Conservation (phyloP, 2,797 vertebrate genomes). For the Parotocinclus haroldoi region DNA sequence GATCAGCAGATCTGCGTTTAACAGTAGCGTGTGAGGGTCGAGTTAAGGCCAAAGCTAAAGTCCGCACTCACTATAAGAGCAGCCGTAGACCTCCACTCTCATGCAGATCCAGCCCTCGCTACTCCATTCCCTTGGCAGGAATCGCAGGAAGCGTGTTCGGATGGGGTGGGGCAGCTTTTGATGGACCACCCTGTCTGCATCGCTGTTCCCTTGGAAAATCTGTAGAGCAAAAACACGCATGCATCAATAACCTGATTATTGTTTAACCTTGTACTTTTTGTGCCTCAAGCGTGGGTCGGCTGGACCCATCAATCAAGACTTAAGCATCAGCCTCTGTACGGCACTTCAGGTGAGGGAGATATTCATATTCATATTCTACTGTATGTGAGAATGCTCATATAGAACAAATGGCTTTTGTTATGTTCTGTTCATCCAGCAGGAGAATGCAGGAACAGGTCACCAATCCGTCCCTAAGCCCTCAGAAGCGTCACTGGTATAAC, state of each 20-base stretch:
- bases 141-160: conserved; percentile 82
- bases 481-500: no score
- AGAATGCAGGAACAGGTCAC: no score
- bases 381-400: no score
- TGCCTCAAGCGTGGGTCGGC: no score
- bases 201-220: conserved; percentile 87
- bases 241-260: not conserved
- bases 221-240: conserved; percentile 53
- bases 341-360: no score
- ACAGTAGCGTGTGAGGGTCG: not conserved
- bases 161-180: conserved; percentile 83
- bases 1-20: not conserved
- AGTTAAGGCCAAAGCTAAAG: not conserved
- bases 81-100: conserved; percentile 87
- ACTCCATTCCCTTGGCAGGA: conserved; percentile 86
- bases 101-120: conserved; percentile 80
- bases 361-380: no score
- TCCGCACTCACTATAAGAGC: conserved; percentile 84
- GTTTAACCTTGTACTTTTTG: no score
- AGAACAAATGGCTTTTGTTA: no score
- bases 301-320: no score
- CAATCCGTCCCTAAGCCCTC: no score
- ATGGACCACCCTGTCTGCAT: conserved; percentile 85
- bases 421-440: no score
- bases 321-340: no score